phyloP scores from a whole-genome alignment of 2,888 invertebrate species.

The Spodoptera exigua region DNA sequence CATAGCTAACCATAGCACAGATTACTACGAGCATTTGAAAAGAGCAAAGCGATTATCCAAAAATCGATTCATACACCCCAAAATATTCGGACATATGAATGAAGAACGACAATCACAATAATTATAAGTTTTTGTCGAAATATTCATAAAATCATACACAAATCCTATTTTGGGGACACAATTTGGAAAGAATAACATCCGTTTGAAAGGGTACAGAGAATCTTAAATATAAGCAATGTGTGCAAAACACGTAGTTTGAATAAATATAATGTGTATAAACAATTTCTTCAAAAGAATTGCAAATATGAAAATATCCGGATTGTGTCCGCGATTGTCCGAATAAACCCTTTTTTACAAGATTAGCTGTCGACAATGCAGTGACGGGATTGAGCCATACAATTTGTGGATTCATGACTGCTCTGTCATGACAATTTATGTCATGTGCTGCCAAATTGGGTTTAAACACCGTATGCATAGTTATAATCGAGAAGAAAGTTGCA shows the following conservation, averaged over 20 bases:
- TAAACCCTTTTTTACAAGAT: constrained; percentile 65
- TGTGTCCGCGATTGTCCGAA: constrained; percentile 67
- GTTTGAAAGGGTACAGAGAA: constrained; percentile 72
- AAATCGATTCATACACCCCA: constrained; percentile 47
- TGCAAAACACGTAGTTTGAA: constrained; percentile 76
- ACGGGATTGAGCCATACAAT: constrained; percentile 62
- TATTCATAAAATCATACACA: constrained; percentile 64
- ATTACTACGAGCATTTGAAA: constrained; percentile 48
- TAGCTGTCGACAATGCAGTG: constrained; percentile 62
- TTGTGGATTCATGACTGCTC: constrained; percentile 57
- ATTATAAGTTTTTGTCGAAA: constrained; percentile 63
- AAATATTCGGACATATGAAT: constrained; percentile 53
- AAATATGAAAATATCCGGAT: constrained; percentile 79
- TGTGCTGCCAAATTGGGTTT: constrained; percentile 43
- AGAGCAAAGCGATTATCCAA: constrained; percentile 49
- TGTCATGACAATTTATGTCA: constrained; percentile 54
- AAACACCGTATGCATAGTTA: constrained; percentile 42
- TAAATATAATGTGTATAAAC: constrained; percentile 85
- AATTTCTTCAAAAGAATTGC: constrained; percentile 68
- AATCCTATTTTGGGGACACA: constrained; percentile 70
- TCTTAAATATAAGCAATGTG: constrained; percentile 72
- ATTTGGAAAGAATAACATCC: constrained; percentile 82
- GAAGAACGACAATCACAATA: constrained; percentile 54
- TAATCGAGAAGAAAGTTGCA: constrained; percentile 8
- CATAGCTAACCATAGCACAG: constrained; percentile 42